Evolutionary conservation across 2,113 vertebrate genomes (phyloP).

Genomic region (Sylvicapra grimmia): DNA sequence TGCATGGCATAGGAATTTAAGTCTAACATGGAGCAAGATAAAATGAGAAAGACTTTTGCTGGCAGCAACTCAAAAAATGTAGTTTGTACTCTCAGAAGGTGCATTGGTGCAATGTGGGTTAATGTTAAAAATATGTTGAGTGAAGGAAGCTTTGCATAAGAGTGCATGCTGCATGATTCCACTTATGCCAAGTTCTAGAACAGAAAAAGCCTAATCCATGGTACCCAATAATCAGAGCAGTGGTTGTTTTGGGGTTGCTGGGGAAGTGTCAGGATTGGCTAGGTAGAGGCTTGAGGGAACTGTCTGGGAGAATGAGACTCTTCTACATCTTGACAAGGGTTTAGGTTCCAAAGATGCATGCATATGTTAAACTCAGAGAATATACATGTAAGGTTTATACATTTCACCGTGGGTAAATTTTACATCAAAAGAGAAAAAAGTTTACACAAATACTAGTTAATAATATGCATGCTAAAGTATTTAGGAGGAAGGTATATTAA

Average conservation of each 20-base stretch:
- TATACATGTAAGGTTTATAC: neutral
- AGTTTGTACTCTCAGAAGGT: neutral
- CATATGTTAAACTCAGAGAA: neutral
- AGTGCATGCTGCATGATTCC: too few species aligned
- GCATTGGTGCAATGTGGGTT: neutral
- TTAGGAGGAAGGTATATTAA: neutral
- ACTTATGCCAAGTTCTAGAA: neutral
- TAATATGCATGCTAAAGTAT: neutral
- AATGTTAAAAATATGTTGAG: neutral
- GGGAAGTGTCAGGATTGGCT: neutral
- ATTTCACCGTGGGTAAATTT: neutral
- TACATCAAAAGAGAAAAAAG: neutral
- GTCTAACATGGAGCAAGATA: neutral
- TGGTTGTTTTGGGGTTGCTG: neutral
- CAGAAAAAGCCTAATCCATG: neutral
- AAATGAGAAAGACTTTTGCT: neutral
- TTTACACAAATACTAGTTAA: neutral
- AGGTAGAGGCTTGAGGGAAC: neutral
- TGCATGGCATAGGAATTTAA: neutral
- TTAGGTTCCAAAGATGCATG: neutral
- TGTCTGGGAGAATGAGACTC: neutral
- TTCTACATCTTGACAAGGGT: neutral
- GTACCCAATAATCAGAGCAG: neutral
- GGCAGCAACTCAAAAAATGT: neutral
- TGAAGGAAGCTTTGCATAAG: neutral